Base-by-base conservation (phyloP, 2,113 vertebrate genomes). In the Polypterus bichir region DNA sequence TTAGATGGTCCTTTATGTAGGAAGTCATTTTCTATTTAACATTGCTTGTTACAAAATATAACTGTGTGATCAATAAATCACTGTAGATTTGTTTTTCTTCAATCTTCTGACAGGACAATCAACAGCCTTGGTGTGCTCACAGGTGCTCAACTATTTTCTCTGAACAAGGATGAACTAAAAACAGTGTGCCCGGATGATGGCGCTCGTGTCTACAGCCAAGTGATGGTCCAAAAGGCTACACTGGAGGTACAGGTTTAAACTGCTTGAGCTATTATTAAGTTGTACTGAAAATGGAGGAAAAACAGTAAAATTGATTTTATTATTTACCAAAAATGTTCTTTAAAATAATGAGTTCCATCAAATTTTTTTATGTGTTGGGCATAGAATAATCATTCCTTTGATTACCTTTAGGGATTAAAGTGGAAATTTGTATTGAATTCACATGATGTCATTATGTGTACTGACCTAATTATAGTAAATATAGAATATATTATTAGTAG, bases 91-190 rank as follows among this genome's bases (percentile, higher is more conserved):
- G 7, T 45, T 47, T 6, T n/a, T n/a, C 7, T 47, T 4, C 3
- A 57, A 57, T 6, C 48, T 54, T 6, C 48, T 61, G 55, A 1
- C 67, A 99, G 96, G 57, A 97, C 96, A 51, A 84, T 97, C 67
- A 89, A 79, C 74, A 96, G 93, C 71, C 91, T 99, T 0, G 93
- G 95, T 0, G 93, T 99, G 9, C 77, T 99, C 71, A 96, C 91
- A 0, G 96, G 96, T 1, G 95, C 94, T 54, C 96, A 98, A 65
- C 92, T 98, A 4, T 98, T 99, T 72, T 97, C 96, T 4, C 92
- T 99, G 64, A 99, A 91, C 65, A 99, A 99, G 68, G 94, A 97
- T 3, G 96, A 99, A 67, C 83, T 99, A 71, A 93, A 76, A 70
- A 91, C 92, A 0, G 94, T 99, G 59, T 97, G 94, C 68, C 92